phyloP scores from a whole-genome alignment of 2,888 invertebrate species.

The Spodoptera littoralis region DNA sequence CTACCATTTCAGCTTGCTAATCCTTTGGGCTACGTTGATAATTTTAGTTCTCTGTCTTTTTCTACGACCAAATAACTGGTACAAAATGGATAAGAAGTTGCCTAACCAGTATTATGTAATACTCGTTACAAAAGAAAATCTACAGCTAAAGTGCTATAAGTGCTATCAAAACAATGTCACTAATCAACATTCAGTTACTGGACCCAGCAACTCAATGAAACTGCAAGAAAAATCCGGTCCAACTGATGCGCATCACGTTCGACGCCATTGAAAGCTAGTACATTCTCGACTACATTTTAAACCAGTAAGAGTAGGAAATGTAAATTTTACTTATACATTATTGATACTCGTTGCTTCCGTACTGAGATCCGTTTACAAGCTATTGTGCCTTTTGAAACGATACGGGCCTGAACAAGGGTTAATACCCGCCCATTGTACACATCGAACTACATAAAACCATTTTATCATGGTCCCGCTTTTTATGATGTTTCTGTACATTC shows the following conservation, averaged over 20 bases:
- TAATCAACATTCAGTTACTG: background rate
- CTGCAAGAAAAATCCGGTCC: conserved; percentile 5
- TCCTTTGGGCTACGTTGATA: too few relatives aligned
- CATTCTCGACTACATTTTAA: conserved; percentile 27
- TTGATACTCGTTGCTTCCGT: conserved; percentile 40
- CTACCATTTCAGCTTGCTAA: too few relatives aligned
- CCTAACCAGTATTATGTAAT: too few relatives aligned
- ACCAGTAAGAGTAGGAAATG: conserved; percentile 33
- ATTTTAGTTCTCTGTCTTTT: too few relatives aligned
- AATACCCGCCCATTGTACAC: conserved; percentile 24
- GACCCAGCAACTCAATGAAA: background rate
- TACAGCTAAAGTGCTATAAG: too few relatives aligned
- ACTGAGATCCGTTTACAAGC: conserved; percentile 19
- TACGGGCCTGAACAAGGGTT: conserved; percentile 33
- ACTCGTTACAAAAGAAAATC: too few relatives aligned
- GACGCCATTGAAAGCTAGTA: conserved; percentile 1
- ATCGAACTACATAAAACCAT: too few relatives aligned
- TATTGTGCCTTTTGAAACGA: conserved; percentile 33
- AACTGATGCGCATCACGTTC: conserved; percentile 22
- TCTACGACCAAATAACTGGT: too few relatives aligned
- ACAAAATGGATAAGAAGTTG: too few relatives aligned
- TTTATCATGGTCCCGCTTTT: too few relatives aligned
- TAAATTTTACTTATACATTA: conserved; percentile 48
- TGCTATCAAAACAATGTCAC: too few relatives aligned
- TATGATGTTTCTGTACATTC: too few relatives aligned